Conservation (phyloP, 1,140 invertebrate species). For the Eulimnadia texana region DNA sequence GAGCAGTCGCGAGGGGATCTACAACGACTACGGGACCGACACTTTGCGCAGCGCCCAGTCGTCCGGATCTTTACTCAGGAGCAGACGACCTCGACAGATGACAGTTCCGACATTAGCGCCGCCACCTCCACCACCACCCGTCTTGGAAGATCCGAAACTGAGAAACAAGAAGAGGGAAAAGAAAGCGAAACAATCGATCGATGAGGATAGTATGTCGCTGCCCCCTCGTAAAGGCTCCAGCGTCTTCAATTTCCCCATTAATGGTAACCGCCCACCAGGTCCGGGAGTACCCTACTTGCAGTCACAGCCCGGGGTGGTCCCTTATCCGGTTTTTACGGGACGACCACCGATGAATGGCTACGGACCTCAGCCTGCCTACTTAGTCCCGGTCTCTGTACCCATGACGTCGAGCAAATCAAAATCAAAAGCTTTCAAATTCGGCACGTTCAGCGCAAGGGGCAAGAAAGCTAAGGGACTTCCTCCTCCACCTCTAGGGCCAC, state of each 20-base stretch:
- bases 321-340: slow-evolving; percentile 28
- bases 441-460: slow-evolving; percentile 13
- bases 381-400: slow-evolving; percentile 19
- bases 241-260: slow-evolving; percentile 18
- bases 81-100: slow-evolving; percentile 49
- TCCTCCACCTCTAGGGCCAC: slow-evolving; percentile 4
- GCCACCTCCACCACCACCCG: slow-evolving; percentile 53
- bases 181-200: slow-evolving; percentile 34
- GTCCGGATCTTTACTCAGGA: slow-evolving; percentile 40
- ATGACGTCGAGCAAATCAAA: slow-evolving; percentile 17
- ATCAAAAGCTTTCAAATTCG: slow-evolving; percentile 13
- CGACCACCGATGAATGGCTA: slow-evolving; percentile 9
- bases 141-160: slow-evolving; percentile 29
- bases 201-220: slow-evolving; percentile 24
- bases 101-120: slow-evolving; percentile 57
- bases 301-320: slow-evolving; percentile 20
- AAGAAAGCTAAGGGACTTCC: slow-evolving; percentile 12
- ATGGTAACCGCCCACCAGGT: slow-evolving; percentile 14
- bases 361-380: slow-evolving; percentile 20
- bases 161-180: slow-evolving; percentile 32
- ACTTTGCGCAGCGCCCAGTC: slow-evolving; percentile 39
- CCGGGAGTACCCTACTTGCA: slow-evolving; percentile 18
- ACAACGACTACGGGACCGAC: slow-evolving; percentile 53
- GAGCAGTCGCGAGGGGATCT: slow-evolving; percentile 31
- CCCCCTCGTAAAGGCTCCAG: slow-evolving; percentile 17